Percentiles rank a stretch among this genome's conserved stretches.
Evolutionary conservation across 2,113 vertebrate species (phyloP).

Genomic region (Ceyx margarethae): DNA sequence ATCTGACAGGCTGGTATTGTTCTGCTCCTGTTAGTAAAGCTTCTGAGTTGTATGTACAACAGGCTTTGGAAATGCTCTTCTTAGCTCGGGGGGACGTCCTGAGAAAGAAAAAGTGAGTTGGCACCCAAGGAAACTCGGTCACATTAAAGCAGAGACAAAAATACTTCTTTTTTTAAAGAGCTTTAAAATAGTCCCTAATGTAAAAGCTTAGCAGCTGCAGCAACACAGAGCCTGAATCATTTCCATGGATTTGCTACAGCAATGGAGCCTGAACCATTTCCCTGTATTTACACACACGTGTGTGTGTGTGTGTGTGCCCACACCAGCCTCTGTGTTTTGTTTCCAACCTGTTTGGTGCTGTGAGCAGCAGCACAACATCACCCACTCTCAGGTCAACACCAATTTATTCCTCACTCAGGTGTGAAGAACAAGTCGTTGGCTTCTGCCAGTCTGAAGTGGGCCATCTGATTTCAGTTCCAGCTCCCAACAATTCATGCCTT

Average conservation of each 20-base stretch:
- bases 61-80: neutral
- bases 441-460: neutral
- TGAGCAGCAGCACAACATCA: neutral
- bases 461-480: constrained; percentile 41
- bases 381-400: neutral
- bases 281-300: neutral
- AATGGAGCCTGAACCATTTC: neutral
- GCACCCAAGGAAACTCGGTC: neutral
- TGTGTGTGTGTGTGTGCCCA: neutral
- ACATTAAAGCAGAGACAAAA: constrained; percentile 8
- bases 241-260: constrained; percentile 21
- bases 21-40: neutral
- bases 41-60: neutral
- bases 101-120: constrained; percentile 1
- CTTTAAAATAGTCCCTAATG: constrained; percentile 45
- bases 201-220: constrained; percentile 58
- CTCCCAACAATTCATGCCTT: constrained; percentile 36
- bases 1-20: neutral
- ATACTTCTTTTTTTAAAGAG: constrained; percentile 11
- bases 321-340: neutral
- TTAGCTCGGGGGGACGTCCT: neutral
- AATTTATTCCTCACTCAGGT: constrained; percentile 27
- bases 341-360: neutral
- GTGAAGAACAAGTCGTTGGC: neutral
- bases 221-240: constrained; percentile 37